Evolutionary conservation across 2,113 vertebrate species (phyloP), one percentile per base, ranked within the genome.

Genomic region (Zosterops borbonicus): DNA sequence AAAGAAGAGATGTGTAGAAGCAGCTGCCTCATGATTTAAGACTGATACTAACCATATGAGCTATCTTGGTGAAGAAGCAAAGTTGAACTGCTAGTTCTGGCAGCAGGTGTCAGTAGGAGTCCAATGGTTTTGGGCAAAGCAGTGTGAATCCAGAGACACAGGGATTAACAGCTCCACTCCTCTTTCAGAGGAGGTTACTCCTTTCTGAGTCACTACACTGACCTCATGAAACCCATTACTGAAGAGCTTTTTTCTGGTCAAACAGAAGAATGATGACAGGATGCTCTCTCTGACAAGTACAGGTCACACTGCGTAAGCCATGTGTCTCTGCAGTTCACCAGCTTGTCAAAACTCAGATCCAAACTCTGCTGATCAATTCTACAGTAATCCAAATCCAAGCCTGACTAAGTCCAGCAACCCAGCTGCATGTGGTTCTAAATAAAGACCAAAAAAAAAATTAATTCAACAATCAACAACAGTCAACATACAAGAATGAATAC

Each of bases 61-160:
- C 24, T 59, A 13, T 19, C 11, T 3, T 47, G 24, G 13, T 37
- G 21, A 82, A 55, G 41, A 25, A 85, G 58, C 68, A 58, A 77
- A 86, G 64, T 5, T 31, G 42, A 76, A 74, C 29, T 74, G 37
- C 77, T 95, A 6, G 44, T 95, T 92, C 58, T 88, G 71, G 68
- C 59, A 85, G 74, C 46, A 85, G 53, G 60, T 69, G 17, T 80
- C 71, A 76, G 44, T 50, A 68, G 11, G 12, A 85, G 25, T 28
- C 20, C 47, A 41, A 29, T 27, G 15, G 37, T 77, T 93, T 83
- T 31, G 49, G 39, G 63, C 42, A 90, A 95, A 83, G 49, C 58
- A 80, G 50, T 0, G 0, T 25, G 50, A n/a, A 37, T 58, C 31
- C 63, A 73, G 46, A 60, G 63, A 77, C n/a, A 20, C 0, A 0